phyloP scores from a whole-genome alignment of 1,140 invertebrate species.

The Acromyrmex charruanus region DNA sequence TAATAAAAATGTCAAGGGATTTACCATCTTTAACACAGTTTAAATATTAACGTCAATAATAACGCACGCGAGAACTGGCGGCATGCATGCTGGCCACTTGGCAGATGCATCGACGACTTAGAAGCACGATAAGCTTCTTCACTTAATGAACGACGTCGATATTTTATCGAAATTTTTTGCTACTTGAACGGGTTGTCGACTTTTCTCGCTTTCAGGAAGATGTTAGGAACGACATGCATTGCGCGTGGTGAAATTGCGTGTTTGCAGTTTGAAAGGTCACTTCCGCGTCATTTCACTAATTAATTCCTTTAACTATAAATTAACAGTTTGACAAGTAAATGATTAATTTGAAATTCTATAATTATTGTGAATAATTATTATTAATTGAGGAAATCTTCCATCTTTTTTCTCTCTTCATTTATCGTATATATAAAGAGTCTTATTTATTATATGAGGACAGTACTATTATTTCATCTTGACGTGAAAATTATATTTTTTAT shows the following conservation, averaged over 20 bases:
- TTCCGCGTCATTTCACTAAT: constrained; percentile 43
- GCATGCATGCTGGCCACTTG: constrained; percentile 4
- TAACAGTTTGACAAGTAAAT: constrained; percentile 38
- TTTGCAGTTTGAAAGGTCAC: constrained; percentile 7
- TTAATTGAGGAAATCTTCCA: neutral
- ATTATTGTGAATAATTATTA: constrained; percentile 22
- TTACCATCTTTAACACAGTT: neutral
- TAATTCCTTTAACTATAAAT: constrained; percentile 43
- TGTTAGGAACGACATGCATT: neutral
- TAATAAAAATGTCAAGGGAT: constrained; percentile 7
- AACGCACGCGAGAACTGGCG: neutral
- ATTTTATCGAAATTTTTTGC: constrained; percentile 29
- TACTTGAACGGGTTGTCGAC: constrained; percentile 3
- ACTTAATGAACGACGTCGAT: constrained; percentile 34
- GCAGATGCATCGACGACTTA: constrained; percentile 21
- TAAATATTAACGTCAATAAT: constrained; percentile 46
- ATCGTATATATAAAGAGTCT: neutral
- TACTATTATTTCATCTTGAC: neutral
- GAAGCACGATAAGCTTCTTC: constrained; percentile 37
- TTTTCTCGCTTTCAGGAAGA: constrained; percentile 46
- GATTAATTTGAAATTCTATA: constrained; percentile 25
- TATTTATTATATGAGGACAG: neutral
- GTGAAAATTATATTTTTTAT: neutral
- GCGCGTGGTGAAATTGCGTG: constrained; percentile 31
- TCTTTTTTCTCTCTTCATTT: neutral